Base-by-base conservation (phyloP, 2,113 vertebrate species). In the Actenoides lindsayi region DNA sequence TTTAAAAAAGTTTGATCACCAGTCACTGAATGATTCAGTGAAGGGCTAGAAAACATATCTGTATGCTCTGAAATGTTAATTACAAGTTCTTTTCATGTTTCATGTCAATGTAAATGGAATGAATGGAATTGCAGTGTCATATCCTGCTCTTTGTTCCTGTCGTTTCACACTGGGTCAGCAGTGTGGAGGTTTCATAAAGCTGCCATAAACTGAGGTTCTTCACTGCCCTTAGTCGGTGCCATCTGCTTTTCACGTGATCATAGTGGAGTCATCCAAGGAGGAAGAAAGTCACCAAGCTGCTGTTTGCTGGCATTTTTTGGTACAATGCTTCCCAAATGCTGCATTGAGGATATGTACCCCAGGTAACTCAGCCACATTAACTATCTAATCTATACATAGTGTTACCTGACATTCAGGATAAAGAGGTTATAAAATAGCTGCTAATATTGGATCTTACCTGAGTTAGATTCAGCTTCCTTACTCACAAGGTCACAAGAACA, bases 131-230 rank as follows among this genome's bases (percentile, higher is more conserved):
- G 94, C 95, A 89, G 64, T 86, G 93, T 93, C 88, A 95, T 67
- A 96, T 95, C 95, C 92, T 94, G 88, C 88, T 88, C 79, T 88
- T 94, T 96, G 93, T 97, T 90, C 90, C 88, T 18, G 5, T 77
- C 56, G 65, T 92, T 94, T 95, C 83, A 78, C 89, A 48, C 64
- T 19, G 8, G 86, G 39, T 78, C 87, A 90, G 93, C 74, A 85
- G 62, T 16, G 62, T 27, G 90, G 83, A 90, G 67, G 81, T 82
- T 94, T 89, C 93, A 87, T 80, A 95, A 83, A 93, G 75, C 90
- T 97, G 87, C 89, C 71, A 54, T 74, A 62, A 86, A 77, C 44
- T 9, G 24, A 70, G 60, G 80, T 70, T 76, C 77, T 77, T 83
- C 64, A 5, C 68, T 77, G 57, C 54, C 80, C 79, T 48, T 15